Conservation (phyloP, 1,140 invertebrate genomes). For the Panagrolaimus sp. region DNA sequence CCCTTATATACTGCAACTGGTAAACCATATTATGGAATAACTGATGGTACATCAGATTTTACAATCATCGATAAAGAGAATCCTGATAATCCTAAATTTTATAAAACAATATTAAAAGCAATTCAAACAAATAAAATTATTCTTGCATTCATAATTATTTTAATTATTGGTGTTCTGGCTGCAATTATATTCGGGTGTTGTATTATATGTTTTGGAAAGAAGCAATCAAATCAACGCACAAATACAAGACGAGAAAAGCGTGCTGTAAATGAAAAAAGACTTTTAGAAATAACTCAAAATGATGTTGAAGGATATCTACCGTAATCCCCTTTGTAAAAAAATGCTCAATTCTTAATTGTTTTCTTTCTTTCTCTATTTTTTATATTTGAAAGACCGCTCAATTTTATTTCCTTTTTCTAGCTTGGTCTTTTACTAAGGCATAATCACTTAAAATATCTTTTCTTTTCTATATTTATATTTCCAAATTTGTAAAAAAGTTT, state of each 20-base stretch:
- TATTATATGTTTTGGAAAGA: neutral
- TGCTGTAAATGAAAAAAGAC: neutral
- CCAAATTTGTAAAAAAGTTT: too few relatives aligned
- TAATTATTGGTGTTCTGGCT: neutral
- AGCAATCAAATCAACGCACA: neutral
- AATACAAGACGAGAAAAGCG: neutral
- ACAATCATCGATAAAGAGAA: too few relatives aligned
- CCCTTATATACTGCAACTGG: too few relatives aligned
- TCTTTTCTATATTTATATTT: too few relatives aligned
- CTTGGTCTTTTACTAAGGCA: too few relatives aligned
- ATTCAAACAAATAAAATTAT: slow-evolving; percentile 3
- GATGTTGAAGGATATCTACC: slow-evolving; percentile 6
- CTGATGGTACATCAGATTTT: too few relatives aligned
- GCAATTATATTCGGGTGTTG: neutral
- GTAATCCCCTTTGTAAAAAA: neutral
- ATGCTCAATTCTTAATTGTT: too few relatives aligned
- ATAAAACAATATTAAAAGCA: neutral
- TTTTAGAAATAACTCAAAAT: slow-evolving; percentile 1
- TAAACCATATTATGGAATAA: neutral
- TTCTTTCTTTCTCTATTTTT: too few relatives aligned
- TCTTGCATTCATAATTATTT: slow-evolving; percentile 1
- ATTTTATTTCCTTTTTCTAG: too few relatives aligned
- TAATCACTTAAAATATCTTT: too few relatives aligned
- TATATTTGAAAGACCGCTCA: too few relatives aligned
- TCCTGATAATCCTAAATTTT: neutral